Base-by-base conservation (phyloP, 2,888 invertebrate genomes). In the Drosophila vallismaia region DNA sequence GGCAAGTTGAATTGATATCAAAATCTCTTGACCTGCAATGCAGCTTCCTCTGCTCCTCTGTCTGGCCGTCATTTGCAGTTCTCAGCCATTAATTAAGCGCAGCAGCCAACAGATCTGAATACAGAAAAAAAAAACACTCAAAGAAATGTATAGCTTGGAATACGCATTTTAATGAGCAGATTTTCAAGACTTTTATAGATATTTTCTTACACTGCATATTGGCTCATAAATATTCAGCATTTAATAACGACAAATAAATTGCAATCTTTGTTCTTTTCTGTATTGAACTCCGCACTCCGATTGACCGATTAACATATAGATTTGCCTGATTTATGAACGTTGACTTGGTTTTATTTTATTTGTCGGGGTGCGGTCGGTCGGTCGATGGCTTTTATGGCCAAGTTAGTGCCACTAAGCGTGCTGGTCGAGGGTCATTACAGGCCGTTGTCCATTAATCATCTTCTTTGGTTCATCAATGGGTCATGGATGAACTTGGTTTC, bases 21-120 rank as follows among this genome's bases (percentile, higher is more conserved):
- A 52, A 74, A 62, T 66, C 77, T 68, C 77, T 86, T 86, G 80
- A 80, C 80, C 84, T 45, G 78, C 77, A 59, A 56, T 64, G 50
- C 72, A 49, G 49, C 56, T 72, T 62, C 55, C 71, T 42, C 46
- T 4, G 33, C 0, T n/a, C n/a, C 36, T 5, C 36, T 42, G 68
- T 59, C 71, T 68, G 71, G 62, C 33, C 29, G 42, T 52, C 62
- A 60, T 14, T 52, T 71, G 42, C 68, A 71, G 71, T 52, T 69
- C 71, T 49, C 33, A 26, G 52, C 52, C 71, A 69, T 69, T 62
- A 71, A 62, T 69, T 69, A 69, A 67, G 68, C 4, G 38, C 67
- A 62, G 54, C 45, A 31, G 29, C 55, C 52, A 45, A 19, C 19
- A 28, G n/a, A 63, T 58, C 50, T 51, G 49, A 51, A 48, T 68